Conservation (phyloP, 1,140 invertebrate genomes). For the Lutraria rhynchaena region DNA sequence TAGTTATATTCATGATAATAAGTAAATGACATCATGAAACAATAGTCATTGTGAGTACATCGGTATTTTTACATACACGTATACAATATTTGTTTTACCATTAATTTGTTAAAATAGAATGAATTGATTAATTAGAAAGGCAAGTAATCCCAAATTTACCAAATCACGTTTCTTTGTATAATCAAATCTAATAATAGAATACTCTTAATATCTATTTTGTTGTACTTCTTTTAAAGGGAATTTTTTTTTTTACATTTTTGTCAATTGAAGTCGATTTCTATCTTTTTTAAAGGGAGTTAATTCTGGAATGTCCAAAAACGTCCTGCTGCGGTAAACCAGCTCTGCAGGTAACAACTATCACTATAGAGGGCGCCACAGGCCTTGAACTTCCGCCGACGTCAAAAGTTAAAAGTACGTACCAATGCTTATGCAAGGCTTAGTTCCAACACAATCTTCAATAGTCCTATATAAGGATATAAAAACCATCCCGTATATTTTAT, state of each 20-base stretch:
- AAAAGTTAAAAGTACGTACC: slow-evolving; percentile 67
- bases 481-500: too few species aligned
- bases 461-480: neutral
- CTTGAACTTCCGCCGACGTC: slow-evolving; percentile 63
- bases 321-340: slow-evolving; percentile 60
- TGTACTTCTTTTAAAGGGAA: neutral
- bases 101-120: too few species aligned
- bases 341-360: slow-evolving; percentile 62
- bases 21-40: too few species aligned
- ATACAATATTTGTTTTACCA: too few species aligned
- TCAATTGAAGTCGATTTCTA: neutral
- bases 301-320: slow-evolving; percentile 62
- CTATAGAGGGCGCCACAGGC: slow-evolving; percentile 58
- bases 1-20: too few species aligned
- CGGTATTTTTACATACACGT: too few species aligned
- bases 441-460: neutral
- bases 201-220: too few species aligned
- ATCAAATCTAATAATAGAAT: too few species aligned
- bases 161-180: too few species aligned
- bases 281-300: slow-evolving; percentile 62
- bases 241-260: neutral
- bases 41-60: too few species aligned
- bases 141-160: too few species aligned
- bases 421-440: neutral
- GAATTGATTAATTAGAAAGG: too few species aligned